Conservation (phyloP, 2,888 invertebrate genomes). For the Neoitamus cyanurus region DNA sequence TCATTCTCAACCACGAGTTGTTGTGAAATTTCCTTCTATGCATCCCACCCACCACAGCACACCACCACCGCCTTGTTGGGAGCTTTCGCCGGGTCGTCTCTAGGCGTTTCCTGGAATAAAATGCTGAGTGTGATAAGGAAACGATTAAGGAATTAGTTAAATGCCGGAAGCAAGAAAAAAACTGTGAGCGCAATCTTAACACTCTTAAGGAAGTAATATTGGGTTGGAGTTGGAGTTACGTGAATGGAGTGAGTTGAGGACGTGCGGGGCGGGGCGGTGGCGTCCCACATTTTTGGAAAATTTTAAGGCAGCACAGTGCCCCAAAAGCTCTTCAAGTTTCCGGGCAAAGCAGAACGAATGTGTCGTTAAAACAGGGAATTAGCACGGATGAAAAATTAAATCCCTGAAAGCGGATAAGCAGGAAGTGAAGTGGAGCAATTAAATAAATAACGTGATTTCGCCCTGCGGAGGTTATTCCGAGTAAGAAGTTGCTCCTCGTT, state of each 20-base stretch:
- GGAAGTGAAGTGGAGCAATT: background rate
- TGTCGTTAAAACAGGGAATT: background rate
- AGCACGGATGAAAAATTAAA: background rate
- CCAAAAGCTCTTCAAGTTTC: background rate
- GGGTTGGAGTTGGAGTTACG: background rate
- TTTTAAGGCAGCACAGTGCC: background rate
- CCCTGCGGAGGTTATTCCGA: background rate
- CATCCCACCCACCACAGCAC: background rate
- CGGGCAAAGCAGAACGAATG: background rate
- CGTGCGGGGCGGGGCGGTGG: background rate
- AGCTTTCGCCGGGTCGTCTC: background rate
- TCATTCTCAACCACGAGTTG: too few relatives aligned
- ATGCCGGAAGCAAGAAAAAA: background rate
- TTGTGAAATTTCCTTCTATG: background rate
- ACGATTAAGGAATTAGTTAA: conserved; percentile 1
- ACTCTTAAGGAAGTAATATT: background rate
- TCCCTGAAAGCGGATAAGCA: background rate
- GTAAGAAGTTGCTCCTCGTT: background rate
- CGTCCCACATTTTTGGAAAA: background rate
- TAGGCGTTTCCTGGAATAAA: background rate
- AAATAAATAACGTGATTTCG: background rate
- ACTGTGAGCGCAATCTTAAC: background rate
- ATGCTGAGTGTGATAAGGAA: background rate
- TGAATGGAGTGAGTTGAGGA: background rate
- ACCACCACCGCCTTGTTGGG: background rate